Percentiles rank a stretch among this genome's conserved stretches.
phyloP scores from a whole-genome alignment of 2,113 vertebrate species.

The Paramisgurnus dabryanus region DNA sequence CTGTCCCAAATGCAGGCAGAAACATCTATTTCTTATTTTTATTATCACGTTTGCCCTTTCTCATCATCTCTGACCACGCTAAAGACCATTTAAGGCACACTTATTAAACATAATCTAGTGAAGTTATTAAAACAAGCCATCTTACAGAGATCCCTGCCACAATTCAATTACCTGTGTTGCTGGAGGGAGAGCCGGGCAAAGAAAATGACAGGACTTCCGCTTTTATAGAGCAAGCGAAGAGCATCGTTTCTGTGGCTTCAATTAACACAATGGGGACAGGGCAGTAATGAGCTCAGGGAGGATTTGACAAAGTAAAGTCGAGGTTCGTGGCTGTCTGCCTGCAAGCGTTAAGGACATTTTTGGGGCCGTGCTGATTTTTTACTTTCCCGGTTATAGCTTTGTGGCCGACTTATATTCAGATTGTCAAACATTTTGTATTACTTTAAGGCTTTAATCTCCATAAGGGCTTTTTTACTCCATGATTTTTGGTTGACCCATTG shows the following conservation, averaged over 20 bases:
- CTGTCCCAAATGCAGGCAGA: constrained; percentile 63
- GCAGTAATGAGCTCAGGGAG: constrained; percentile 69
- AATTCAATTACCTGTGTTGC: constrained; percentile 83
- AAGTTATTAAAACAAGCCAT: constrained; percentile 84
- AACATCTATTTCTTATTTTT: constrained; percentile 68
- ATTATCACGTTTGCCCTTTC: constrained; percentile 77
- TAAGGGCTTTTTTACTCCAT: neutral
- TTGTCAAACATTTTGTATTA: neutral
- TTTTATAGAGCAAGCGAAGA: constrained; percentile 67
- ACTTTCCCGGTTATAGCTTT: constrained; percentile 1
- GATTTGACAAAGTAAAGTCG: constrained; percentile 67
- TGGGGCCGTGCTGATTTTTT: constrained; percentile 61
- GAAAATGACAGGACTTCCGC: constrained; percentile 67
- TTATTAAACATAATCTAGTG: constrained; percentile 81
- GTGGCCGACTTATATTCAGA: constrained; percentile 19
- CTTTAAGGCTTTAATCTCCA: neutral
- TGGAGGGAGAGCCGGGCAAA: constrained; percentile 68
- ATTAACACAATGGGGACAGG: constrained; percentile 75
- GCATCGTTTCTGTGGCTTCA: constrained; percentile 73
- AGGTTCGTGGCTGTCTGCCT: constrained; percentile 61
- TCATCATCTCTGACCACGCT: constrained; percentile 69
- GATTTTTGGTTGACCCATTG: neutral
- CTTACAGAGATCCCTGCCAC: constrained; percentile 75
- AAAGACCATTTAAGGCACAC: constrained; percentile 76
- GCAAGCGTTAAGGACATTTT: constrained; percentile 61